These are phyloP conservation scores for Liolophura sinensis DNA, from an alignment of 1,140 invertebrate species.

Conservation along the genomic window DNA sequence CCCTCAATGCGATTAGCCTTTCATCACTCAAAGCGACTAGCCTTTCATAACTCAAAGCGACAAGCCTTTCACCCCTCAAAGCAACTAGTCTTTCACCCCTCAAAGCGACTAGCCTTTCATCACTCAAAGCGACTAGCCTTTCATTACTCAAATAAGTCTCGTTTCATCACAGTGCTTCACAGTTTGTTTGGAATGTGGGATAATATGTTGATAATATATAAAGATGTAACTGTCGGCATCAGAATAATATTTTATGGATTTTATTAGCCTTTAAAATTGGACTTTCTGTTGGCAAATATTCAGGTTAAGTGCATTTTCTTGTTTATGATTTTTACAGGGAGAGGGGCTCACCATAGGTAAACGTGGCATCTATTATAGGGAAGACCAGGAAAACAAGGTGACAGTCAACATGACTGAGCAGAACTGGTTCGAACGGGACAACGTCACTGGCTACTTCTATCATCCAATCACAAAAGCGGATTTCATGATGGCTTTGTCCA, in stretches of 20 bases:
- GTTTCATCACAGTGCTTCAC: too few relatives aligned
- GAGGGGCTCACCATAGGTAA: conserved; percentile 68
- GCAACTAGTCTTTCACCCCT: too few relatives aligned
- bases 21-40: too few relatives aligned
- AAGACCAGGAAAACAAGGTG: conserved; percentile 67
- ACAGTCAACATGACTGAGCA: conserved; percentile 63
- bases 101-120: too few relatives aligned
- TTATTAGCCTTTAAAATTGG: background rate
- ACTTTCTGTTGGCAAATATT: conserved; percentile 27
- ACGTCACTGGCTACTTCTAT: background rate
- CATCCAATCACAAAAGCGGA: conserved; percentile 64
- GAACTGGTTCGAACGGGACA: conserved; percentile 49
- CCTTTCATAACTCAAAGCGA: too few relatives aligned
- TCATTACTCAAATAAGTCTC: too few relatives aligned
- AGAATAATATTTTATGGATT: background rate
- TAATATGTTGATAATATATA: too few relatives aligned
- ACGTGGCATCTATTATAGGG: conserved; percentile 67
- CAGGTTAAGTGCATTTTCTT: background rate
- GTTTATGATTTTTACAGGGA: conserved; percentile 52
- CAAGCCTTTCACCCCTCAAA: too few relatives aligned
- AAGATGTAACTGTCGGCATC: too few relatives aligned
- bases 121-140: too few relatives aligned
- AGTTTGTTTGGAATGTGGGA: too few relatives aligned
- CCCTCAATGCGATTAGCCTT: too few relatives aligned
- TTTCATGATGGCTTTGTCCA: conserved; percentile 81